phyloP scores from a whole-genome alignment of 2,797 vertebrate genomes.

The Anniella stebbinsi region DNA sequence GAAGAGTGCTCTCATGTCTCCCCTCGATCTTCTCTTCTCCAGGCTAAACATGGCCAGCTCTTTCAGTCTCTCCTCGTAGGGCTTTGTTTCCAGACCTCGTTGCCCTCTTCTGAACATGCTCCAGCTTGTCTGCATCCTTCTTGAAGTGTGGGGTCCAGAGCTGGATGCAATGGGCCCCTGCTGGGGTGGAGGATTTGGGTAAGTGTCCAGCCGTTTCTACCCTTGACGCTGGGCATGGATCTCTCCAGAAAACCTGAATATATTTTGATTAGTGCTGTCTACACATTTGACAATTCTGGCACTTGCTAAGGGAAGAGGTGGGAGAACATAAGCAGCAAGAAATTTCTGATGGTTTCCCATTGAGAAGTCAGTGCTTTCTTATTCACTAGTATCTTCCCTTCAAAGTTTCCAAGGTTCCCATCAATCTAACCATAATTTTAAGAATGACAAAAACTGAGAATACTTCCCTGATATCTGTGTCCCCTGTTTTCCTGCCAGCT shows the following conservation, averaged over 20 bases:
- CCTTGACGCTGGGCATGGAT: too few species aligned
- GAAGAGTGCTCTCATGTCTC: too few species aligned
- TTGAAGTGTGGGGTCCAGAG: too few species aligned
- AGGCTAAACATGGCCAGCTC: too few species aligned
- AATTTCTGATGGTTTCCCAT: conserved; percentile 57
- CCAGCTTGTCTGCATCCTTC: too few species aligned
- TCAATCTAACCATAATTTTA: conserved; percentile 77
- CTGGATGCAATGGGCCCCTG: too few species aligned
- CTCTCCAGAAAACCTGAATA: not conserved
- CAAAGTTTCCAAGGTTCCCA: conserved; percentile 70
- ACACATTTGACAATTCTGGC: conserved; percentile 57
- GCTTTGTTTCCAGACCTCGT: too few species aligned
- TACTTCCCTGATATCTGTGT: conserved; percentile 60
- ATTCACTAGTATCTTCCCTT: conserved; percentile 67
- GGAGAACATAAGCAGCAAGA: conserved; percentile 30
- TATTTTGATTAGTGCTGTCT: conserved; percentile 41
- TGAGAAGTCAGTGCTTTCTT: conserved; percentile 41
- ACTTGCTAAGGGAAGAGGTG: conserved; percentile 17
- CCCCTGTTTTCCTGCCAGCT: conserved; percentile 79
- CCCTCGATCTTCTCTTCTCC: too few species aligned
- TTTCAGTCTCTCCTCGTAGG: too few species aligned
- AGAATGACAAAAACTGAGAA: conserved; percentile 74
- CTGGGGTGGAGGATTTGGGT: too few species aligned
- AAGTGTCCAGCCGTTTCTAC: too few species aligned
- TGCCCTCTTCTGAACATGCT: too few species aligned